Evolutionary conservation across 1,140 invertebrate species (phyloP), one percentile per base, ranked within the genome.

Genomic region (Spodoptera frugiperda): DNA sequence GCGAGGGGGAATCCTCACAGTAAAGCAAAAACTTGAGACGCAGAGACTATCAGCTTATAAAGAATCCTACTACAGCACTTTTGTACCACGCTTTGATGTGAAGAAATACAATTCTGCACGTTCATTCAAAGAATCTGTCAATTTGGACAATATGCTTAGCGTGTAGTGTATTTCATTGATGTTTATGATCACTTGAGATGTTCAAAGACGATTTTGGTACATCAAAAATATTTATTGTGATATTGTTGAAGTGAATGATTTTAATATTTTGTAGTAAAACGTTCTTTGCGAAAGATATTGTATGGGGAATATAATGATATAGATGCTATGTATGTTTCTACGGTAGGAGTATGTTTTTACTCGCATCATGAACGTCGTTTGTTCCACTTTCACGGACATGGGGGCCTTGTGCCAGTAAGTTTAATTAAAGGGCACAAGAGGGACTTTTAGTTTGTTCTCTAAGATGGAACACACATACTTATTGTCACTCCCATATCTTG

Each of bases 31-130:
- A 76, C 51, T 73, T 44, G 51, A 79, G 61, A 67, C 59, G 75
- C 75, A 21, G 59, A 15, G 33, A 67, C 77, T 75, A 68, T 51
- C 65, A 53, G 61, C 74, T 82, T 77, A 79, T 61, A 48, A 76
- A 80, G 65, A 77, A 80, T 63, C 67, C 63, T 71, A 59, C 61
- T 75, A 80, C 70, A 70, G 79, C 78, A 72, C 55, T 79, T 82
- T 78, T 59, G 51, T 72, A n/a, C 71, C 48, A 71, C 15, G 14
- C 79, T 78, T 76, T 81, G 71, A 81, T 77, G 76, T 48, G 10
- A 25, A 51, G n/a, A 71, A 76, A 75, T 53, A 67, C 54, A 33
- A 61, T 78, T 81, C 72, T 65, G 49, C 55, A 57, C 65, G 65
- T 25, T 67, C 48, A 48, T 53, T 59, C 71, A 59, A 78, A 78